phyloP scores from a whole-genome alignment of 2,113 vertebrate genomes.

The Cepphus grylle region DNA sequence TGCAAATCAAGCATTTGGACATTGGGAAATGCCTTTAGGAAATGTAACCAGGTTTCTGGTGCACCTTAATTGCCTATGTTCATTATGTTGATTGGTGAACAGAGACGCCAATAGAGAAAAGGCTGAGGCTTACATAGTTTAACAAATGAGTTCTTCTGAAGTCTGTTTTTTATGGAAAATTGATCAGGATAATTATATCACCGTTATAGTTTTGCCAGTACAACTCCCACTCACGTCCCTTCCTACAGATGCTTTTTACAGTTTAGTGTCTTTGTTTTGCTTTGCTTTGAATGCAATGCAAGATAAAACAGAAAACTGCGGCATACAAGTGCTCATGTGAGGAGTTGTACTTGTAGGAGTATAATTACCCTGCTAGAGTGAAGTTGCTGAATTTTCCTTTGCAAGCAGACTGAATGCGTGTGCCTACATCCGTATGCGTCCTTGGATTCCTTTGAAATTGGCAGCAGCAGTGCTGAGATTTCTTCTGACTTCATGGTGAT shows the following conservation, averaged over 20 bases:
- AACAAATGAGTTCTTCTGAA: slow-evolving; percentile 56
- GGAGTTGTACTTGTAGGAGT: neutral
- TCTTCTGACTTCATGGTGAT: neutral
- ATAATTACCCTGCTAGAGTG: neutral
- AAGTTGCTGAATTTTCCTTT: neutral
- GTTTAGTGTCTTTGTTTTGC: neutral
- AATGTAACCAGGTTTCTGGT: slow-evolving; percentile 61
- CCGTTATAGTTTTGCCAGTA: neutral
- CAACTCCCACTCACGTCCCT: neutral
- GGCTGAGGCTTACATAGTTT: slow-evolving; percentile 15
- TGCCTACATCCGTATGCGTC: neutral
- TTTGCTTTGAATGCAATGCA: neutral
- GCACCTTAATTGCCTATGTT: slow-evolving; percentile 59
- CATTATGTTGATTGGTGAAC: slow-evolving; percentile 58
- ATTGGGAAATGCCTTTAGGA: slow-evolving; percentile 61
- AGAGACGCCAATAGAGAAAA: slow-evolving; percentile 38
- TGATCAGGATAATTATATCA: slow-evolving; percentile 46
- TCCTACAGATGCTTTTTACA: neutral
- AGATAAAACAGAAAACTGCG: neutral
- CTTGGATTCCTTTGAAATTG: neutral
- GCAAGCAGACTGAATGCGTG: neutral
- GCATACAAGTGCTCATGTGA: neutral
- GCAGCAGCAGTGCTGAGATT: neutral
- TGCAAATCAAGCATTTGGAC: slow-evolving; percentile 63
- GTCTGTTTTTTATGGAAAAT: slow-evolving; percentile 53